phyloP scores from a whole-genome alignment of 2,113 vertebrate species.

The Archilochus colubris region DNA sequence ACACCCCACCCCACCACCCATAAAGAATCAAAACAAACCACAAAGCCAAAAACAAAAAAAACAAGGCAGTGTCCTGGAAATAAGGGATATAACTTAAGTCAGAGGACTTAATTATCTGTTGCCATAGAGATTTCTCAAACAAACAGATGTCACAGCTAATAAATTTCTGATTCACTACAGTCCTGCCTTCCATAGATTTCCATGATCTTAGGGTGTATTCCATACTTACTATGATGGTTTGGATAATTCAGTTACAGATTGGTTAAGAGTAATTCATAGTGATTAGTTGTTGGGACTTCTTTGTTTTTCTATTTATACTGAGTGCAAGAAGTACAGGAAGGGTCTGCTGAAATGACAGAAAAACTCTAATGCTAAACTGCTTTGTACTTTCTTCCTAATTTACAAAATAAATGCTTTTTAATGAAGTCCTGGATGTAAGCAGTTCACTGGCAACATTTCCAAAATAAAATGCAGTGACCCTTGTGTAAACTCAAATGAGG shows the following conservation, averaged over 20 bases:
- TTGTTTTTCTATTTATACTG: not conserved
- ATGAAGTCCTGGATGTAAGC: not conserved
- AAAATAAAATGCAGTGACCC: not conserved
- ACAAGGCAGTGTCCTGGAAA: not conserved
- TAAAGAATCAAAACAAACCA: not conserved
- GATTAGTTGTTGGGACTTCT: not conserved
- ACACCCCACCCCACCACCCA: not conserved
- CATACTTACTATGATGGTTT: not conserved
- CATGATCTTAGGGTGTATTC: not conserved
- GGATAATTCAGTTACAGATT: not conserved
- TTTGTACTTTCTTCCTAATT: not conserved
- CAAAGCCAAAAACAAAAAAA: not conserved
- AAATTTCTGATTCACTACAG: not conserved
- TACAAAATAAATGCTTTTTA: not conserved
- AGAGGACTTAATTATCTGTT: not conserved
- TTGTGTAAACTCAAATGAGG: not conserved
- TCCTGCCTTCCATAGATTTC: not conserved
- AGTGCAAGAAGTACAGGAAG: not conserved
- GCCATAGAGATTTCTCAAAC: not conserved
- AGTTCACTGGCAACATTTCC: not conserved
- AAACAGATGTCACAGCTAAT: not conserved
- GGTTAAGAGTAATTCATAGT: not conserved
- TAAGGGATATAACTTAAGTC: not conserved
- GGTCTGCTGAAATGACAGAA: not conserved
- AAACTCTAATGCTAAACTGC: not conserved